A percentile compares a stretch with the other conserved stretches of the same genome.
phyloP scores from a whole-genome alignment of 2,888 invertebrate species.

The Eupithecia pulchellata region DNA sequence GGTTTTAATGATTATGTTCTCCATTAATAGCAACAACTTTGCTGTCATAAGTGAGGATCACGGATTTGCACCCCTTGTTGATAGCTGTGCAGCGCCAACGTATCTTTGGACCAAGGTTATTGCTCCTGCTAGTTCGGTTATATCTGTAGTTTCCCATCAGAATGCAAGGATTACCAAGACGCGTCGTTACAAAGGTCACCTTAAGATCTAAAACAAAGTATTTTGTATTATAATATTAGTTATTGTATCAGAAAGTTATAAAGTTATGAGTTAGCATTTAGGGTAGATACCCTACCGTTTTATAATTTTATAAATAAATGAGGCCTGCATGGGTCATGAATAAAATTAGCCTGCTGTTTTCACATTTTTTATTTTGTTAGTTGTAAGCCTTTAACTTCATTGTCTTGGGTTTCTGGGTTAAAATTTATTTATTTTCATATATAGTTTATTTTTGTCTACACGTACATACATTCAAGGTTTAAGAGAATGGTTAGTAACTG shows the following conservation, averaged over 20 bases:
- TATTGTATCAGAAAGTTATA: background rate
- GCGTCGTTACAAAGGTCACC: conserved; percentile 54
- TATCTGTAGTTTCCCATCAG: conserved; percentile 52
- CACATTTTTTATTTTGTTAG: no score
- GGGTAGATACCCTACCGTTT: no score
- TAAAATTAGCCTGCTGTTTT: no score
- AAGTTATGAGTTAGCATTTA: background rate
- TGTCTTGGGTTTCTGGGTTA: no score
- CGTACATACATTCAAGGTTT: no score
- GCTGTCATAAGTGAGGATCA: background rate
- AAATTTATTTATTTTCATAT: no score
- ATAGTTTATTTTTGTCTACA: no score
- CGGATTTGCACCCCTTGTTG: background rate
- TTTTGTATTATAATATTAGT: background rate
- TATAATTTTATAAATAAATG: no score
- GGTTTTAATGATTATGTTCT: background rate
- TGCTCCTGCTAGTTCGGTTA: conserved; percentile 44
- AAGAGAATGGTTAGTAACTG: no score
- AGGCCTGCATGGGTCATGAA: no score
- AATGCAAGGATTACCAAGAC: conserved; percentile 59
- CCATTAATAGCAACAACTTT: background rate
- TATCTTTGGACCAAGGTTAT: background rate
- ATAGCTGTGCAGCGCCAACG: conserved; percentile 3
- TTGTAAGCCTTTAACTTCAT: no score
- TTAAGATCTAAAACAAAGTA: conserved; percentile 18